These are phyloP conservation scores for Callimorpha dominula DNA, from an alignment of 2,888 invertebrate species.

Conservation along the genomic window DNA sequence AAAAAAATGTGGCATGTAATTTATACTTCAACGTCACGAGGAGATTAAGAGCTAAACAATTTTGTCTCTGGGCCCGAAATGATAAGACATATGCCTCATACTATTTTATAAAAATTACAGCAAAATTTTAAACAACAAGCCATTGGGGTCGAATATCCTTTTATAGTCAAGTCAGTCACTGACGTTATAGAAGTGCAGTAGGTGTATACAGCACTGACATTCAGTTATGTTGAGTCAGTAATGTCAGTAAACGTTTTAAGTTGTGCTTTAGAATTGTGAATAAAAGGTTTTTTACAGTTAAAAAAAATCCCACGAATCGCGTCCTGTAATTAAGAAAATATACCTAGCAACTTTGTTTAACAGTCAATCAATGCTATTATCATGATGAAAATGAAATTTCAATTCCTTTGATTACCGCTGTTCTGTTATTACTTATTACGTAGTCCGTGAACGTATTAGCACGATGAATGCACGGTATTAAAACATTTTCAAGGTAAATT, in stretches of 20 bases:
- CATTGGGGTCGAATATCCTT: too few species aligned
- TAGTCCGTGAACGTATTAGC: constrained; percentile 27
- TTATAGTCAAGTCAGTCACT: too few species aligned
- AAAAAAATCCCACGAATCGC: not conserved
- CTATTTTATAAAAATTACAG: not conserved
- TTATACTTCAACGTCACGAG: not conserved
- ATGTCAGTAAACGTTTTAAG: too few species aligned
- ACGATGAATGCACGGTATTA: constrained; percentile 31
- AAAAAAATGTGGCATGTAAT: not conserved
- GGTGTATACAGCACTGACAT: not conserved
- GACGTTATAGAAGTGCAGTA: not conserved
- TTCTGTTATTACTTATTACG: constrained; percentile 15
- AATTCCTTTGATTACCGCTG: constrained; percentile 18
- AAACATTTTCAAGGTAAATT: constrained; percentile 25
- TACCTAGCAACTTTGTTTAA: constrained; percentile 10
- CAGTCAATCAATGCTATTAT: constrained; percentile 27
- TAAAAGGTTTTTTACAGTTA: too few species aligned
- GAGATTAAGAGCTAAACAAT: not conserved
- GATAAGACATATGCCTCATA: not conserved
- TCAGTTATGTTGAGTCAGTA: too few species aligned
- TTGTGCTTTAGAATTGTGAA: too few species aligned
- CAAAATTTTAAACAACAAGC: too few species aligned
- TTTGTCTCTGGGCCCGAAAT: not conserved
- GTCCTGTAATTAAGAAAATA: too few species aligned
- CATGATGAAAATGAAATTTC: constrained; percentile 25